Percentiles rank a stretch among this genome's conserved stretches.
Evolutionary conservation across 2,888 invertebrate genomes (phyloP).

Genomic region (Aplocera efformata): DNA sequence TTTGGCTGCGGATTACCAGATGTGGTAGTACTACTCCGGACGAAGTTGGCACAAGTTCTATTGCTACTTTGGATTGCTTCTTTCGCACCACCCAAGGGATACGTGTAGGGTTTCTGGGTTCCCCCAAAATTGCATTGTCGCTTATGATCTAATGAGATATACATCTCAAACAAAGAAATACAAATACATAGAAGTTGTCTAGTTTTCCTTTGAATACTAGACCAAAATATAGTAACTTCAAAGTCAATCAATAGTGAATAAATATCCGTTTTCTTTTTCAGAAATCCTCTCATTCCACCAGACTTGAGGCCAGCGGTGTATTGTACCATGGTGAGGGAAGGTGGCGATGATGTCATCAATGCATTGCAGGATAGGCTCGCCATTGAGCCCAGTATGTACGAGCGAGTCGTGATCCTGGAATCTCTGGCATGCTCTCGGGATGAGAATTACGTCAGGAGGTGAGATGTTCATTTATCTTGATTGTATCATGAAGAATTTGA

Average conservation of each 20-base stretch:
- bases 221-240: too few species aligned
- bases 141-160: too few species aligned
- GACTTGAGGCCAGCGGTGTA: slow-evolving; percentile 85
- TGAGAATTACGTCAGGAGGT: slow-evolving; percentile 72
- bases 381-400: slow-evolving; percentile 85
- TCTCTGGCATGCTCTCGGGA: slow-evolving; percentile 87
- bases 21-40: too few species aligned
- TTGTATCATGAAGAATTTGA: not conserved
- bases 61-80: too few species aligned
- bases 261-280: slow-evolving; percentile 24
- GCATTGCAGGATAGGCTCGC: slow-evolving; percentile 84
- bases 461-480: slow-evolving; percentile 29
- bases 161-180: too few species aligned
- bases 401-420: slow-evolving; percentile 85
- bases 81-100: too few species aligned
- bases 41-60: too few species aligned
- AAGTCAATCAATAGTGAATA: slow-evolving; percentile 1
- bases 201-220: too few species aligned
- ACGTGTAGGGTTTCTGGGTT: too few species aligned
- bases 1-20: too few species aligned
- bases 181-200: too few species aligned
- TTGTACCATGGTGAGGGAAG: slow-evolving; percentile 87
- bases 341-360: slow-evolving; percentile 84
- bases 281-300: slow-evolving; percentile 62
- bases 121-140: too few species aligned